Conservation (phyloP, 2,797 vertebrate species). For the Scleropages formosus region DNA sequence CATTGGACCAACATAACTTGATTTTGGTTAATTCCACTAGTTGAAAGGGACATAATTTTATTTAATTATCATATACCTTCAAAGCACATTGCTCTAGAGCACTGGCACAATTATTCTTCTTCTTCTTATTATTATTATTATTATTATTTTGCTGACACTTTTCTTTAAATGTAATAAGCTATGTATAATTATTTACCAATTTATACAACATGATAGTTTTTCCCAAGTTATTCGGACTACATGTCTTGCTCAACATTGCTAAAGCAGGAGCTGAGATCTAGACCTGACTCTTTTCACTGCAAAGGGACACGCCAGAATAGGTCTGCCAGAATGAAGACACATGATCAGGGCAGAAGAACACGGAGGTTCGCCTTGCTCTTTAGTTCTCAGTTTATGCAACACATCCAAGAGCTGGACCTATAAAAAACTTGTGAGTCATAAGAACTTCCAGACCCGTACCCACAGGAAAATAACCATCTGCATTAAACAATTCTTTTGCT, state of each 20-base stretch:
- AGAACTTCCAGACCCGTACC: conserved; percentile 8
- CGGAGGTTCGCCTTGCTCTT: background rate
- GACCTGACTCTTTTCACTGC: too few species aligned
- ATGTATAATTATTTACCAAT: too few species aligned
- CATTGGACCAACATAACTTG: conserved; percentile 1
- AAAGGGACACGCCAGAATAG: too few species aligned
- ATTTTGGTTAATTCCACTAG: background rate
- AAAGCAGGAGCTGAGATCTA: too few species aligned
- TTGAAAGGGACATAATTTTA: background rate
- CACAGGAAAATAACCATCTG: conserved; percentile 14
- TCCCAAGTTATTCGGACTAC: too few species aligned
- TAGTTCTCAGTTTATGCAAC: conserved; percentile 21
- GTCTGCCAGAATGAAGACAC: conserved; percentile 17
- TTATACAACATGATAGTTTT: too few species aligned
- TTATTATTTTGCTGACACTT: too few species aligned
- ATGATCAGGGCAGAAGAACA: background rate
- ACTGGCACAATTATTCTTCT: too few species aligned
- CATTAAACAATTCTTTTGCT: conserved; percentile 12
- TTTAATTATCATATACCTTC: background rate
- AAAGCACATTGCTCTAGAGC: too few species aligned
- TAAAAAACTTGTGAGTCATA: conserved; percentile 19
- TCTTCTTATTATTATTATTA: too few species aligned
- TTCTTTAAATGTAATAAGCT: too few species aligned
- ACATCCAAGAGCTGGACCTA: conserved; percentile 15
- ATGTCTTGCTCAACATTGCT: too few species aligned